Conservation (phyloP, 1,140 invertebrate species). For the Drosophila sp. region DNA sequence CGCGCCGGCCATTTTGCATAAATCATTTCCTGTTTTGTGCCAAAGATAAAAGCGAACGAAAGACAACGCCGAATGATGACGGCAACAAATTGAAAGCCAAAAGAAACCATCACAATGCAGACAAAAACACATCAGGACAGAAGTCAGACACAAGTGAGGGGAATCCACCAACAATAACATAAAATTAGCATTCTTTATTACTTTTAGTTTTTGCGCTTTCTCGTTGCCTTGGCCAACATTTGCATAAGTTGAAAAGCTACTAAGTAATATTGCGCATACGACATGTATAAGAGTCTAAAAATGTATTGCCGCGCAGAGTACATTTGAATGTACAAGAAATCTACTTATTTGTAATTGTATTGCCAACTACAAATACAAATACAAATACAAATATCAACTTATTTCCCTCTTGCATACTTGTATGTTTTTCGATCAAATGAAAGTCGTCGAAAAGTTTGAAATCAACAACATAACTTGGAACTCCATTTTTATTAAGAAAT, state of each 20-base stretch:
- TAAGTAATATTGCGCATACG: constrained; percentile 75
- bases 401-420: neutral
- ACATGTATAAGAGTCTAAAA: constrained; percentile 37
- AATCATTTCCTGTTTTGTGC: constrained; percentile 78
- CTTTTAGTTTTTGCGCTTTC: constrained; percentile 66
- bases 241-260: constrained; percentile 71
- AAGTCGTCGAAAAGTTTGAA: constrained; percentile 1
- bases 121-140: constrained; percentile 50
- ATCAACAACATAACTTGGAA: neutral
- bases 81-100: constrained; percentile 37
- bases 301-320: constrained; percentile 1
- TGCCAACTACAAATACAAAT: constrained; percentile 35
- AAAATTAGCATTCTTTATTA: constrained; percentile 82
- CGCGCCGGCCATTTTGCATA: constrained; percentile 69
- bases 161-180: constrained; percentile 77
- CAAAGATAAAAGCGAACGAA: constrained; percentile 65
- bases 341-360: constrained; percentile 35
- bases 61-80: constrained; percentile 52
- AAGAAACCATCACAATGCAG: constrained; percentile 52
- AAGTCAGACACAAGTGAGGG: constrained; percentile 39
- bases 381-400: constrained; percentile 37
- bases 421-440: neutral
- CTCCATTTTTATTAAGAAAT: constrained; percentile 2
- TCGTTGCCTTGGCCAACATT: constrained; percentile 41
- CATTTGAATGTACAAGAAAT: constrained; percentile 13